phyloP scores from a whole-genome alignment of 2,888 invertebrate species.

The Lochmaea capreae region DNA sequence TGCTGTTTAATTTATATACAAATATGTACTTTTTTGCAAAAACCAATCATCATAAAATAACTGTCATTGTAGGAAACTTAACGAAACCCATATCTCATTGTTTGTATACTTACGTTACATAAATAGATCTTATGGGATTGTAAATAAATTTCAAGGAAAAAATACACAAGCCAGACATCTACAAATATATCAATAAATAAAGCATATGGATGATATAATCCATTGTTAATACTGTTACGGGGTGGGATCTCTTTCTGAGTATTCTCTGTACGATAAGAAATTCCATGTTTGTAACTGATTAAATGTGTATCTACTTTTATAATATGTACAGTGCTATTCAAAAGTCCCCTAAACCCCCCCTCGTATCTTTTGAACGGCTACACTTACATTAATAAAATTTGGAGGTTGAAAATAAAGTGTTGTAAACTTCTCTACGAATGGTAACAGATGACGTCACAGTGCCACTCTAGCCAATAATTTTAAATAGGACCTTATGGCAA shows the following conservation, averaged over 20 bases:
- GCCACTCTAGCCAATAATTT: no score
- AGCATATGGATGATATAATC: constrained; percentile 5
- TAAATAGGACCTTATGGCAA: no score
- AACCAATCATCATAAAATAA: constrained; percentile 8
- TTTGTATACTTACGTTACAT: constrained; percentile 14
- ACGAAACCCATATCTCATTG: constrained; percentile 6
- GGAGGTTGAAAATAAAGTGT: no score
- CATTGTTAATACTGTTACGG: not conserved
- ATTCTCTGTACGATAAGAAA: not conserved
- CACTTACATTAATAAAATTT: no score
- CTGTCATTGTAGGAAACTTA: not conserved
- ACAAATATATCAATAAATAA: constrained; percentile 13
- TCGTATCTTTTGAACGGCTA: no score
- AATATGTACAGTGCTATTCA: no score
- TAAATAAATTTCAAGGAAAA: constrained; percentile 19
- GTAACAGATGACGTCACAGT: no score
- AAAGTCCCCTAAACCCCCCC: no score
- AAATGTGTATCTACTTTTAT: no score
- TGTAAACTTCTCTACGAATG: no score
- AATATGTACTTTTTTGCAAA: constrained; percentile 9
- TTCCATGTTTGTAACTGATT: not conserved
- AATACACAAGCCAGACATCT: constrained; percentile 3
- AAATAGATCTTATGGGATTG: constrained; percentile 2
- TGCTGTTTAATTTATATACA: not conserved
- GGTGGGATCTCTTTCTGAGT: not conserved